Evolutionary conservation across 2,888 invertebrate genomes (phyloP), one percentile per base, ranked within the genome.

Genomic region (Mythimna vitellina): DNA sequence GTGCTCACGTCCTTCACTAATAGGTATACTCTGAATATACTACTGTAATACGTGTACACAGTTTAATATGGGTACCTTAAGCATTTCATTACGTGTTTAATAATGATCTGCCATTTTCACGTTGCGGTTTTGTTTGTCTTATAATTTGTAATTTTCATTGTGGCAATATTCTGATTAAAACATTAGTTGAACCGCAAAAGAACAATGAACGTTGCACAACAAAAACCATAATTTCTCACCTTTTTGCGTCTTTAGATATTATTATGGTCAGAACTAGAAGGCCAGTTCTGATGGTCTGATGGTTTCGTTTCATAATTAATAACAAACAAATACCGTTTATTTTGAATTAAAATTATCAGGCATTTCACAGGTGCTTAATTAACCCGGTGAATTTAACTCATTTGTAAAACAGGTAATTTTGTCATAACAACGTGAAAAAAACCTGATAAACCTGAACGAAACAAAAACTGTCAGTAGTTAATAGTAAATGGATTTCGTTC

Each of bases 131-230:
- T 49, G n/a, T 63, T 42, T 63, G 46, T 46, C 8, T 62, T 49
- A 35, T 25, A 53, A 61, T 60, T 61, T 57, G 8, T 62, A 69
- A 80, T 76, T 69, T 64, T 65, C 61, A 65, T 62, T 58, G 46
- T 12, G 38, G 29, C 32, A 62, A 46, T 42, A 65, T 64, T 75
- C 35, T 61, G 76, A 64, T 61, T 75, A 61, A 80, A 54, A 64
- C 56, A 80, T 64, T 56, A 64, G 49, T 64, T 42, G 25, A 35
- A 51, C 65, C 76, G 53, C 76, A 49, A 46, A 46, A 62, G 49
- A 57, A 65, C 22, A 75, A 75, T 62, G 38, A 62, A 65, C 51
- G 35, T 65, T 65, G 38, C n/a, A 25, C 29, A 63, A 79, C 22
- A 66, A 42, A 29, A 61, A 46, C 12, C 14, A 42, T 56, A 53